Conservation (phyloP, 2,888 invertebrate species). For the Campoplex capitator region DNA sequence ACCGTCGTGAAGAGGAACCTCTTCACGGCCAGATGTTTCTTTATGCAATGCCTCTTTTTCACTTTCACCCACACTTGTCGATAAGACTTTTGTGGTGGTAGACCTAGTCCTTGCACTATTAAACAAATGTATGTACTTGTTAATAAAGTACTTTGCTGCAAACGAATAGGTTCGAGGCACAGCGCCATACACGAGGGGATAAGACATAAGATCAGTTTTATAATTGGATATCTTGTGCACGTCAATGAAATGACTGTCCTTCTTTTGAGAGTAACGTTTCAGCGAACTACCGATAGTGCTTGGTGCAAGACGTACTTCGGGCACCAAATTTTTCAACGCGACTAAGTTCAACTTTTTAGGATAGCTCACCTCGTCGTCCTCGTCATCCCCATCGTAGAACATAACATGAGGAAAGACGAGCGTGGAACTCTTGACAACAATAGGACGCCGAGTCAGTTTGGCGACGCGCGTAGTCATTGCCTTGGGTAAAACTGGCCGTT, state of each 20-base stretch:
- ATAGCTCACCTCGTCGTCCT: not conserved
- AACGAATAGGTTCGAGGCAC: not conserved
- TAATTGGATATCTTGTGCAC: not conserved
- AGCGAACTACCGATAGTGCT: not conserved
- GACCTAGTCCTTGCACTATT: not conserved
- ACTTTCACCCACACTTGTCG: not conserved
- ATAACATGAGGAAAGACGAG: not conserved
- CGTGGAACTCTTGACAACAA: not conserved
- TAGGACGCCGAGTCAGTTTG: not conserved
- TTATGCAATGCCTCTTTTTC: not conserved
- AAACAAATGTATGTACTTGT: not conserved
- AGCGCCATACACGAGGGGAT: not conserved
- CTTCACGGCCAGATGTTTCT: not conserved
- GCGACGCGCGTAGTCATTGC: not conserved
- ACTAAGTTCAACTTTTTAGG: not conserved
- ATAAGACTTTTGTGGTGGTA: not conserved
- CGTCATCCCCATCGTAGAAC: not conserved
- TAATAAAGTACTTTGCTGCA: not conserved
- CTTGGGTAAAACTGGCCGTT: not conserved
- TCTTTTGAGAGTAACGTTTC: not conserved
- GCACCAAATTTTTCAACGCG: not conserved
- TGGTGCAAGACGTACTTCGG: not conserved
- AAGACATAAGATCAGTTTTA: not conserved
- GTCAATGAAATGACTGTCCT: not conserved
- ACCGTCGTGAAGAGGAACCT: not conserved